phyloP scores from a whole-genome alignment of 2,888 invertebrate genomes.

The Pterobdella sp. region DNA sequence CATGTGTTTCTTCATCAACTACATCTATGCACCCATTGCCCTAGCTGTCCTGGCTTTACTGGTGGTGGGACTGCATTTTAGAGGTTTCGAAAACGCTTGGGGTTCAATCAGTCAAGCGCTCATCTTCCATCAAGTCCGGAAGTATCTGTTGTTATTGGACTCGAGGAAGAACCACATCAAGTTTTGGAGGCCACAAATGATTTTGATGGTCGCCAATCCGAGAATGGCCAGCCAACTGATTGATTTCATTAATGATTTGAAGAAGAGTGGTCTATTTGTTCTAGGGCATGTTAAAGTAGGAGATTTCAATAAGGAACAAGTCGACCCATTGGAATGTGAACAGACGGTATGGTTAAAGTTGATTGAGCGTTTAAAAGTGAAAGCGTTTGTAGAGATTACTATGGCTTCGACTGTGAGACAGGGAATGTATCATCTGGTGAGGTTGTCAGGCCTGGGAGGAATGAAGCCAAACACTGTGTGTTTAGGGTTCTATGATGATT shows the following conservation, averaged over 20 bases:
- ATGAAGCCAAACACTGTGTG: conserved; percentile 96
- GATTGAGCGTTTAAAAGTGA: conserved; percentile 69
- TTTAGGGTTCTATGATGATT: conserved; percentile 81
- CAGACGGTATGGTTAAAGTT: conserved; percentile 82
- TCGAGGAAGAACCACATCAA: conserved; percentile 95
- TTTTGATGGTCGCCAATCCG: conserved; percentile 83
- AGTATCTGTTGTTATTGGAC: conserved; percentile 88
- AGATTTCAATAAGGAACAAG: conserved; percentile 52
- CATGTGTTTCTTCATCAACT: conserved; percentile 90
- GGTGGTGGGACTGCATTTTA: conserved; percentile 75
- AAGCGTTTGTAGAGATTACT: conserved; percentile 54
- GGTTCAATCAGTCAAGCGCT: conserved; percentile 97
- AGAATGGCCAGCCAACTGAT: conserved; percentile 81
- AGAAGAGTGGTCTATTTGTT: conserved; percentile 78
- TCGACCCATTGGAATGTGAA: conserved; percentile 68
- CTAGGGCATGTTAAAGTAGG: conserved; percentile 72
- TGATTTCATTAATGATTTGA: conserved; percentile 93
- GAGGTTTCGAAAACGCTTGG: conserved; percentile 80
- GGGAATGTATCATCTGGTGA: conserved; percentile 81
- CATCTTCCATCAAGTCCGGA: conserved; percentile 94
- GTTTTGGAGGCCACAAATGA: conserved; percentile 95
- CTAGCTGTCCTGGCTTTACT: conserved; percentile 75
- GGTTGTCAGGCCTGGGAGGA: conserved; percentile 88
- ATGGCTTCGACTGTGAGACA: conserved; percentile 73
- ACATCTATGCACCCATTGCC: conserved; percentile 78